These are phyloP conservation scores for Rapana venosa DNA, from an alignment of 2,888 invertebrate species.

Conservation along the genomic window DNA sequence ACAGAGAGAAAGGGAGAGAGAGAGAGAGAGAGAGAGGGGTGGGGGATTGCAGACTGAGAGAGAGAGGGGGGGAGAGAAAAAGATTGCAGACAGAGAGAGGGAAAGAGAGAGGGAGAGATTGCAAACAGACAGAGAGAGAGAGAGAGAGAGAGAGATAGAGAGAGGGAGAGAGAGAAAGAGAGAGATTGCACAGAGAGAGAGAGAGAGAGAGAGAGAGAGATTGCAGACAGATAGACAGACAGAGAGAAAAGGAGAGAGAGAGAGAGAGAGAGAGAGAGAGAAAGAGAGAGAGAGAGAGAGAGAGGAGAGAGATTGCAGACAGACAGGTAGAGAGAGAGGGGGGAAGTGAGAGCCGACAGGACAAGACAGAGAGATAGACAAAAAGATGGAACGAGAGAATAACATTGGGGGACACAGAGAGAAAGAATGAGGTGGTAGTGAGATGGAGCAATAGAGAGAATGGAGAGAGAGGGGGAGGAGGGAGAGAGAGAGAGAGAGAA, in stretches of 20 bases:
- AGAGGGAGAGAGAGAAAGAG: neutral
- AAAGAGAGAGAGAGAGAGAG: neutral
- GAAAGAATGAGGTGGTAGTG: neutral
- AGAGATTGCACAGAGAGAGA: neutral
- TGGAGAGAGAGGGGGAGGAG: neutral
- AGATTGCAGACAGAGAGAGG: too few relatives aligned
- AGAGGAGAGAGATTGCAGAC: slow-evolving; percentile 3
- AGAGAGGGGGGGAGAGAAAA: too few relatives aligned
- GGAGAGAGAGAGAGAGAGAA: neutral
- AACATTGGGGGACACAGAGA: neutral
- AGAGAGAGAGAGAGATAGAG: neutral
- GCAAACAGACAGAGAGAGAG: neutral
- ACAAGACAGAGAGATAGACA: neutral
- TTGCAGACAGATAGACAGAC: too few relatives aligned
- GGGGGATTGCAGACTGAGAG: too few relatives aligned
- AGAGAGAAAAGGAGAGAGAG: too few relatives aligned
- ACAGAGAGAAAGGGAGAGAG: neutral
- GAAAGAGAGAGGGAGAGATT: neutral
- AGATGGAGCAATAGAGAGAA: neutral
- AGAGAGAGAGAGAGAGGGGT: neutral
- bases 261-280: neutral
- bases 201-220: too few relatives aligned
- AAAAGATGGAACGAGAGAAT: neutral
- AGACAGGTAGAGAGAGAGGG: slow-evolving; percentile 11
- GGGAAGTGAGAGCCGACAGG: slow-evolving; percentile 3